Evolutionary conservation across 2,888 invertebrate species (phyloP).

Genomic region (Patella ulyssiponensis): DNA sequence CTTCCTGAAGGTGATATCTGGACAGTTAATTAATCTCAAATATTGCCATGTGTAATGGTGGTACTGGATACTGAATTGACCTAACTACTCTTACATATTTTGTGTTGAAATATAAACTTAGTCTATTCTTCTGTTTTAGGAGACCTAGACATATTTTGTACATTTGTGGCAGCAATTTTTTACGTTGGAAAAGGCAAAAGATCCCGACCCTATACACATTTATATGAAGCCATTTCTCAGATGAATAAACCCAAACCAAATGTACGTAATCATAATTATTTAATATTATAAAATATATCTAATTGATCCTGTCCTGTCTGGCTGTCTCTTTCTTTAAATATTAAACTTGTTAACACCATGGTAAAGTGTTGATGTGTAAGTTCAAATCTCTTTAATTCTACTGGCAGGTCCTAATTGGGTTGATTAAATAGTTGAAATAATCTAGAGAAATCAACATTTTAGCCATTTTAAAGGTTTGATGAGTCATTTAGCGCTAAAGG

Average conservation of each 20-base stretch:
- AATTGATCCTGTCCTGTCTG: neutral
- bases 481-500: no score
- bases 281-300: neutral
- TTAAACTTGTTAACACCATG: neutral
- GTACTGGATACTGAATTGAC: no score
- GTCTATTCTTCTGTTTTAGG: no score
- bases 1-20: no score
- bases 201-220: constrained; percentile 89
- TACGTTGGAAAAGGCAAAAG: constrained; percentile 96
- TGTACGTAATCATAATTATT: constrained; percentile 33
- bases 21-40: no score
- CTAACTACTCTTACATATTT: no score
- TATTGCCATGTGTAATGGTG: no score
- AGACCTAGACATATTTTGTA: constrained; percentile 77
- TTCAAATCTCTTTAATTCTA: no score
- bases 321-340: neutral
- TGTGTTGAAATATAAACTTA: no score
- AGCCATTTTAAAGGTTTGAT: no score
- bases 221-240: constrained; percentile 86
- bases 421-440: neutral
- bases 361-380: no score
- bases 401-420: neutral
- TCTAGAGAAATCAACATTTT: constrained; percentile 14
- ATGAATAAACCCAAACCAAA: constrained; percentile 41
- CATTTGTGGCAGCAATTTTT: constrained; percentile 89